phyloP scores from a whole-genome alignment of 2,888 invertebrate species.

The Tenthredo scrophulariae region DNA sequence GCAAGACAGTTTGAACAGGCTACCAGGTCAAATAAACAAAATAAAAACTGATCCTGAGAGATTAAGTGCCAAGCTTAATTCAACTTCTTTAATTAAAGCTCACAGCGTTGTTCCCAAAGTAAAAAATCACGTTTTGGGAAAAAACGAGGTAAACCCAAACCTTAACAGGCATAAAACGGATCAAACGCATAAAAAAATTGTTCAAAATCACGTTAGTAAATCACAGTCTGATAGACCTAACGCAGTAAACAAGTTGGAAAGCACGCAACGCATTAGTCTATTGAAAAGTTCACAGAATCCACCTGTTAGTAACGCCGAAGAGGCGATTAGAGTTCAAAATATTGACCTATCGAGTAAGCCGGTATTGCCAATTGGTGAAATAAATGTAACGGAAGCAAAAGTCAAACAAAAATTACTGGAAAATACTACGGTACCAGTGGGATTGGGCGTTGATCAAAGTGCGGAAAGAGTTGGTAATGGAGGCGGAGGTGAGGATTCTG shows the following conservation, averaged over 20 bases:
- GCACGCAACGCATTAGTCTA: conserved; percentile 71
- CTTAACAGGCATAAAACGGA: conserved; percentile 71
- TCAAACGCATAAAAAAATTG: conserved; percentile 66
- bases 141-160: conserved; percentile 63
- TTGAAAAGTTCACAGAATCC: conserved; percentile 68
- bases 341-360: conserved; percentile 65
- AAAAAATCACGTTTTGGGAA: conserved; percentile 70
- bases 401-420: conserved; percentile 82
- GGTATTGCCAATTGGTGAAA: conserved; percentile 77
- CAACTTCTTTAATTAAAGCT: conserved; percentile 61
- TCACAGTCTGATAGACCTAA: conserved; percentile 62
- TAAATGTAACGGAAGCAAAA: conserved; percentile 80
- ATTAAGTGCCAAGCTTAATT: conserved; percentile 59
- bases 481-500: conserved; percentile 91
- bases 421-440: conserved; percentile 69
- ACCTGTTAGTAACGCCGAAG: conserved; percentile 61
- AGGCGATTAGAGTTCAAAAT: conserved; percentile 61
- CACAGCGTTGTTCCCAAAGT: conserved; percentile 69
- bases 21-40: conserved; percentile 65
- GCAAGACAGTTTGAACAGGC: conserved; percentile 64
- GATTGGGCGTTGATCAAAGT: conserved; percentile 64
- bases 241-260: conserved; percentile 64
- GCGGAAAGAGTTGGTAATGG: conserved; percentile 68
- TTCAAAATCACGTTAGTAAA: conserved; percentile 70
- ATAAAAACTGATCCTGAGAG: conserved; percentile 65